Evolutionary conservation across 37 sponge, comb jelly and placozoan genomes (phyloP).

Genomic region (Aphrocallistes beatrix): DNA sequence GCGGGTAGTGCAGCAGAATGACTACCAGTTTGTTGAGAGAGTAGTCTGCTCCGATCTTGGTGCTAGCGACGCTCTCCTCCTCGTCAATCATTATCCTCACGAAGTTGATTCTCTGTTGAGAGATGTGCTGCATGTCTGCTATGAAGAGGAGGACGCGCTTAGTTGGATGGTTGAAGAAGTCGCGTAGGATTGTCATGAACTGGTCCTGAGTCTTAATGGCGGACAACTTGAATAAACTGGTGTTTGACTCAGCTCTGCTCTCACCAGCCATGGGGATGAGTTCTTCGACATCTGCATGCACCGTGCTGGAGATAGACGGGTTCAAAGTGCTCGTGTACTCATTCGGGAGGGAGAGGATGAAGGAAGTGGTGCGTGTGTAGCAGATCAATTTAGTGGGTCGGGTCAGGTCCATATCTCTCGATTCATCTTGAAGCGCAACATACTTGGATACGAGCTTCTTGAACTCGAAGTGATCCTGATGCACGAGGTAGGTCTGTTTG

Average conservation of each 20-base stretch:
- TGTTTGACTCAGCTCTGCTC: neutral
- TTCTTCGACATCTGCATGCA: neutral
- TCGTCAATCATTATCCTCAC: slow-evolving; percentile 72
- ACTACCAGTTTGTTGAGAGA: slow-evolving; percentile 45
- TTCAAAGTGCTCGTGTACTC: slow-evolving; percentile 23
- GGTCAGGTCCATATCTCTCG: neutral
- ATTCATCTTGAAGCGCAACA: neutral
- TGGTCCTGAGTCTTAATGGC: slow-evolving; percentile 18
- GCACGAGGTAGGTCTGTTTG: slow-evolving; percentile 45
- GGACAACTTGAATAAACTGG: neutral
- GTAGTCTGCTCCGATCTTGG: neutral
- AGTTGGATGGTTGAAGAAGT: neutral
- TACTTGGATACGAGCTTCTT: slow-evolving; percentile 36
- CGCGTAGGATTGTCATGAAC: slow-evolving; percentile 18
- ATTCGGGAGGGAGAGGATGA: slow-evolving; percentile 58
- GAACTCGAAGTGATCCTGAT: slow-evolving; percentile 72
- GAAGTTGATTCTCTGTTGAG: slow-evolving; percentile 49
- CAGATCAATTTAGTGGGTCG: slow-evolving; percentile 57
- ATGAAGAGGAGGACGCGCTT: slow-evolving; percentile 18
- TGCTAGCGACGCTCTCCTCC: slow-evolving; percentile 21
- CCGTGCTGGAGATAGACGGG: neutral
- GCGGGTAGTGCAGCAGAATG: slow-evolving; percentile 71
- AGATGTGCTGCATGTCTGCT: slow-evolving; percentile 54
- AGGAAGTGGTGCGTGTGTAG: slow-evolving; percentile 70
- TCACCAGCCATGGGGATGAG: neutral